Conservation (phyloP, 2,888 invertebrate species). For the Spodoptera littoralis region DNA sequence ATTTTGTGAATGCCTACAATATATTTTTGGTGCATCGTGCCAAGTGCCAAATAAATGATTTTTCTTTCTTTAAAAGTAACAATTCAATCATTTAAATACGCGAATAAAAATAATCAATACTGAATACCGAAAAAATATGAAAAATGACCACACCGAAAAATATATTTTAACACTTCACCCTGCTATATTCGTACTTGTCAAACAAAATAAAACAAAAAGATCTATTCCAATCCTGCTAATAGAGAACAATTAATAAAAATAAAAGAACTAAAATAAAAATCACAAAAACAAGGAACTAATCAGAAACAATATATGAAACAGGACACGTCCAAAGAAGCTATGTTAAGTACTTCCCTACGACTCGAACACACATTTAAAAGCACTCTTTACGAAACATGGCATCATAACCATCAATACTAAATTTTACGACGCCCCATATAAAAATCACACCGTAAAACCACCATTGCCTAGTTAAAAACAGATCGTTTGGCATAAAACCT, state of each 20-base stretch:
- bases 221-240: conserved; percentile 48
- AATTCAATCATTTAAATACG: too few relatives aligned
- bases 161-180: too few relatives aligned
- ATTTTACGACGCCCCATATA: conserved; percentile 49
- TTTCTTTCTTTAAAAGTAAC: too few relatives aligned
- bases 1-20: too few relatives aligned
- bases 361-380: conserved; percentile 43
- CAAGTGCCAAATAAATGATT: too few relatives aligned
- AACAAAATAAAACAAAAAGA: conserved; percentile 4
- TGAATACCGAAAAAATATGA: too few relatives aligned
- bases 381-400: conserved; percentile 43
- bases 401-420: conserved; percentile 49
- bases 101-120: too few relatives aligned
- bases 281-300: conserved; percentile 18
- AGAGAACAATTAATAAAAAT: neutral
- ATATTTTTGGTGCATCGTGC: too few relatives aligned
- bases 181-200: too few relatives aligned
- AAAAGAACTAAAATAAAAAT: conserved; percentile 14
- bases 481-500: conserved; percentile 77
- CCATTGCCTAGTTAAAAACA: conserved; percentile 68
- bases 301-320: conserved; percentile 5
- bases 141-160: too few relatives aligned
- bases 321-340: conserved; percentile 24
- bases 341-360: conserved; percentile 37
- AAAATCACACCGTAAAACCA: conserved; percentile 50